phyloP scores from a whole-genome alignment of 2,888 invertebrate species.

The Iselma pallidipennis region DNA sequence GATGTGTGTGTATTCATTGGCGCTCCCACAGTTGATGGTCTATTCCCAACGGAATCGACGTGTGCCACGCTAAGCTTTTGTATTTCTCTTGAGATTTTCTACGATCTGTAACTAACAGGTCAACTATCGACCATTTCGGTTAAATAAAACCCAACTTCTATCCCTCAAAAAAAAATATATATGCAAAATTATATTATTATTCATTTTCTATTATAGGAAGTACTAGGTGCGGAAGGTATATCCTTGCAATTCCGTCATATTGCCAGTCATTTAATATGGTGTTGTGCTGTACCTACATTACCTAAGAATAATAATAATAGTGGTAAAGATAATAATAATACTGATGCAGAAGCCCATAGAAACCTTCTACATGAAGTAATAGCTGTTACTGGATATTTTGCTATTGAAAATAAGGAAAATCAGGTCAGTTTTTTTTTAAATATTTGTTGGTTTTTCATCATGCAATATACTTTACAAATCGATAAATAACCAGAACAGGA shows the following conservation, averaged over 20 bases:
- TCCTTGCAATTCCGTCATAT: conserved; percentile 88
- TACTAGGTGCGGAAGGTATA: conserved; percentile 81
- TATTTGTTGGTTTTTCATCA: not conserved
- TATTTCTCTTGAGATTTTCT: conserved; percentile 11
- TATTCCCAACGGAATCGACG: conserved; percentile 18
- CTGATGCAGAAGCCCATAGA: conserved; percentile 61
- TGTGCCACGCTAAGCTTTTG: conserved; percentile 18
- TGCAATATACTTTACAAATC: not conserved
- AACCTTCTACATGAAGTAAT: conserved; percentile 80
- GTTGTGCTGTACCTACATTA: conserved; percentile 54
- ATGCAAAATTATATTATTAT: not conserved
- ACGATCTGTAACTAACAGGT: conserved; percentile 17
- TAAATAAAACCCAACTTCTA: conserved; percentile 15
- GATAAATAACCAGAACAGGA: not conserved
- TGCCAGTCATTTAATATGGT: conserved; percentile 78
- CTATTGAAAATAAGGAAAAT: conserved; percentile 76
- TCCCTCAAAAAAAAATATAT: no score
- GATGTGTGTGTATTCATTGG: conserved; percentile 25
- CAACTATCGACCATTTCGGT: conserved; percentile 7
- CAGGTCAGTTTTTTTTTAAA: conserved; percentile 61
- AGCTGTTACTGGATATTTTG: conserved; percentile 80
- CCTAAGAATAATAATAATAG: conserved; percentile 60
- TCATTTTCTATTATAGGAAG: conserved; percentile 60
- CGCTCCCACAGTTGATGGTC: conserved; percentile 17
- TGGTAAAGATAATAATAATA: conserved; percentile 43